Percentiles rank a stretch among this genome's conserved stretches.
Evolutionary conservation across 2,797 vertebrate species (phyloP).

Genomic region (Artibeus jamaicensis): DNA sequence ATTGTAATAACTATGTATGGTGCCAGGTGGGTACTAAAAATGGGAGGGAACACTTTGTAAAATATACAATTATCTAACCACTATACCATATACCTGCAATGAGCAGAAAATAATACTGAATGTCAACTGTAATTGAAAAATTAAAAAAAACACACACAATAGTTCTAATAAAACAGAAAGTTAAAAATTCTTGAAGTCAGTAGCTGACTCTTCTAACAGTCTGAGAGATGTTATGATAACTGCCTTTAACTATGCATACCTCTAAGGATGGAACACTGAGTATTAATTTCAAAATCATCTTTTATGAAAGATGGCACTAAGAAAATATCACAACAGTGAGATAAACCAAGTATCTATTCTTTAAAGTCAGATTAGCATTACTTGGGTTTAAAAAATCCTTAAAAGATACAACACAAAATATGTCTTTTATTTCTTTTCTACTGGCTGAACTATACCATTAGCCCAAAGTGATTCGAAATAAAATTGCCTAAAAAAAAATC

Average conservation of each 20-base stretch:
- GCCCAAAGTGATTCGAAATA: neutral
- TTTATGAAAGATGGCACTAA: neutral
- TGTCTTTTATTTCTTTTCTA: constrained; percentile 14
- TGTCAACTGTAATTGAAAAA: neutral
- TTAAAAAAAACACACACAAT: neutral
- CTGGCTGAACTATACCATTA: neutral
- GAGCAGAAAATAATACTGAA: neutral
- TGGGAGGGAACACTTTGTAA: neutral
- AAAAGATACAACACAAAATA: constrained; percentile 10
- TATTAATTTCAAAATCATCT: constrained; percentile 17
- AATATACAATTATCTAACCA: neutral
- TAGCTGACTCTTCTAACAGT: neutral
- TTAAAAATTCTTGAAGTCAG: constrained; percentile 3
- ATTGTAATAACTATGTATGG: neutral
- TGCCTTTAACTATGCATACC: neutral
- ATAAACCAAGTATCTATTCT: neutral
- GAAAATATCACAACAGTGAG: neutral
- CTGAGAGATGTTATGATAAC: neutral
- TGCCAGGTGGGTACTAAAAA: neutral
- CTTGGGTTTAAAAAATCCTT: neutral
- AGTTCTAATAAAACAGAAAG: neutral
- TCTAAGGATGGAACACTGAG: neutral
- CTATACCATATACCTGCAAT: neutral
- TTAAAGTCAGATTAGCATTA: neutral
- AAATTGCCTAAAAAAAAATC: neutral